Evolutionary conservation across 2,797 vertebrate species (phyloP), one percentile per base, ranked within the genome.

Genomic region (Malurus splendens): DNA sequence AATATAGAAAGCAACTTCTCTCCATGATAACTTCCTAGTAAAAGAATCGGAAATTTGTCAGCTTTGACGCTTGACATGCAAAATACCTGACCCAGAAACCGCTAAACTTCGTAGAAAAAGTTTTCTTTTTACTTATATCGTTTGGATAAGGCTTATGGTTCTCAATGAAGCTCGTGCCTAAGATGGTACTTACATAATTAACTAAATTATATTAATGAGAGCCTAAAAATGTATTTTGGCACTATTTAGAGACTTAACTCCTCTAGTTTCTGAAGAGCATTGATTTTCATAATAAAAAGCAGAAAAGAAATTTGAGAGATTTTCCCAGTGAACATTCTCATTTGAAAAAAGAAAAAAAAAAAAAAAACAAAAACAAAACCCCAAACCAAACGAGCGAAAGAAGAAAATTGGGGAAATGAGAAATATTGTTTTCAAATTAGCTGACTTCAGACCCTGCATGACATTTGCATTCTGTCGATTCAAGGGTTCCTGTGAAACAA

Each of bases 361-460:
- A 36, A 36, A 36, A 36, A 32, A 66, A 15, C 44, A 68, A 36
- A 36, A 36, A 36, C 36, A 36, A 36, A 36, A 36, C 36, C 14
- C 14, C 23, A n/a, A 41, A 38, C 12, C 55, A 67, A 55, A 55
- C 18, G 28, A 44, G 17, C 1, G 3, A 83, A 66, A 81, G 76
- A 80, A 90, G 62, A 89, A 74, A 84, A 92, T 86, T 76, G 92
- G 83, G 93, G 90, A 90, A 87, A 87, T 60, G 92, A 94, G 85
- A 91, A 70, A 62, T 10, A 15, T 20, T 25, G 45, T 91, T 93
- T 74, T 90, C 45, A 83, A 86, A 86, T 73, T 25, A 80, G 47
- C 70, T 0, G 2, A 20, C 59, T 75, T 78, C 12, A 39, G 64
- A 38, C 45, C 47, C 39, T 24, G 60, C 10, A 1, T 45, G 7